Percentiles rank a stretch among this genome's conserved stretches.
phyloP scores from a whole-genome alignment of 2,888 invertebrate genomes.

The Metallyticus violacea region DNA sequence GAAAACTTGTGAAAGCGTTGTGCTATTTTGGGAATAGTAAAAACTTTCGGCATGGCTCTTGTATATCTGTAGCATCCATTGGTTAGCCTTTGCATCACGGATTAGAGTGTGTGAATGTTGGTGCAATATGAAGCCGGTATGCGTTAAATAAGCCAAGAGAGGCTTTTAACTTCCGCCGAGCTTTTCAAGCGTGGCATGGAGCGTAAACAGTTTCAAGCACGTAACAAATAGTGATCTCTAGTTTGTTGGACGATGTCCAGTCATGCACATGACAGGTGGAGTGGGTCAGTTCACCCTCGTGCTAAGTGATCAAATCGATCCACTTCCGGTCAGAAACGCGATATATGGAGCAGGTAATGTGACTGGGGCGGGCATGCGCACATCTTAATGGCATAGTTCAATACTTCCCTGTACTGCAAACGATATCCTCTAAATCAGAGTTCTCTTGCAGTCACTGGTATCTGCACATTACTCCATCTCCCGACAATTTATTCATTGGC shows the following conservation, averaged over 20 bases:
- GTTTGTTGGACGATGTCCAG: neutral
- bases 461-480: no score
- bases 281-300: neutral
- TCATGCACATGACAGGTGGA: neutral
- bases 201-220: neutral
- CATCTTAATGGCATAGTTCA: neutral
- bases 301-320: neutral
- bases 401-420: neutral
- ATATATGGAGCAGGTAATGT: neutral
- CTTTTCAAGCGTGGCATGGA: neutral
- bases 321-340: neutral
- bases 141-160: neutral
- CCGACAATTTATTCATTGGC: no score
- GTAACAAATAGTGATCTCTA: neutral
- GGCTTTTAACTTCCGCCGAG: neutral
- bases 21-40: no score
- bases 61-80: no score
- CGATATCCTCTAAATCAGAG: neutral
- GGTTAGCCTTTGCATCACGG: neutral
- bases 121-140: no score
- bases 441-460: neutral
- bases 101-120: neutral
- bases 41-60: no score
- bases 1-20: no score
- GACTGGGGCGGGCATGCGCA: neutral